phyloP scores from a whole-genome alignment of 2,888 invertebrate species.

The Hoplodrina blanda region DNA sequence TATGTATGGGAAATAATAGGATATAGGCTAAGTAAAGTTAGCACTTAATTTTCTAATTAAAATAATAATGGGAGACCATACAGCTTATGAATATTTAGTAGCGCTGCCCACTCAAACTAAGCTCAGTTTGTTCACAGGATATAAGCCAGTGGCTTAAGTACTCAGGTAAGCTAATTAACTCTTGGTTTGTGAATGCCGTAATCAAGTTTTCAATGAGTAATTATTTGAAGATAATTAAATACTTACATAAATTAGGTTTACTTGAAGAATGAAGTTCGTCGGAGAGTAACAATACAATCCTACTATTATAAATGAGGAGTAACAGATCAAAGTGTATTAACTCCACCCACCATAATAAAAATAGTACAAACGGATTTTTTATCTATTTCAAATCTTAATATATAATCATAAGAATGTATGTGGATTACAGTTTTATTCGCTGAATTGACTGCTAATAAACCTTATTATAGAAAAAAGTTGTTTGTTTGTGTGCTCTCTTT shows the following conservation, averaged over 20 bases:
- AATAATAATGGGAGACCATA: slow-evolving; percentile 41
- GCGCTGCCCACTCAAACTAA: slow-evolving; percentile 16
- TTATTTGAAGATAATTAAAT: background rate
- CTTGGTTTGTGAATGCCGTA: slow-evolving; percentile 32
- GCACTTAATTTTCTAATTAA: slow-evolving; percentile 17
- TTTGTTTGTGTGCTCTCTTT: too few relatives aligned
- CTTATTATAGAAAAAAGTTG: too few relatives aligned
- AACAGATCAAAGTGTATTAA: too few relatives aligned
- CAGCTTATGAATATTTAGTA: slow-evolving; percentile 42
- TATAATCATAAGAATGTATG: too few relatives aligned
- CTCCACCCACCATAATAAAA: too few relatives aligned
- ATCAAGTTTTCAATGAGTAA: slow-evolving; percentile 42
- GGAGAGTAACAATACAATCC: background rate
- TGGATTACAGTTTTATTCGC: too few relatives aligned
- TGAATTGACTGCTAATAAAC: too few relatives aligned
- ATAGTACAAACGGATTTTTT: too few relatives aligned
- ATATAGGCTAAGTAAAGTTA: background rate
- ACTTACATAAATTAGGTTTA: background rate
- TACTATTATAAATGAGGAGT: too few relatives aligned
- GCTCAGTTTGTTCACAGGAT: slow-evolving; percentile 38
- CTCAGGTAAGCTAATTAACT: slow-evolving; percentile 50
- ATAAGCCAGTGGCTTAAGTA: slow-evolving; percentile 41
- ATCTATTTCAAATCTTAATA: too few relatives aligned
- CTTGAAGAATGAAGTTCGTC: background rate
- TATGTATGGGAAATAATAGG: too few relatives aligned